Percentiles rank a stretch among this genome's conserved stretches.
Evolutionary conservation across 2,888 invertebrate genomes (phyloP).

Genomic region (Patella ulyssiponensis): DNA sequence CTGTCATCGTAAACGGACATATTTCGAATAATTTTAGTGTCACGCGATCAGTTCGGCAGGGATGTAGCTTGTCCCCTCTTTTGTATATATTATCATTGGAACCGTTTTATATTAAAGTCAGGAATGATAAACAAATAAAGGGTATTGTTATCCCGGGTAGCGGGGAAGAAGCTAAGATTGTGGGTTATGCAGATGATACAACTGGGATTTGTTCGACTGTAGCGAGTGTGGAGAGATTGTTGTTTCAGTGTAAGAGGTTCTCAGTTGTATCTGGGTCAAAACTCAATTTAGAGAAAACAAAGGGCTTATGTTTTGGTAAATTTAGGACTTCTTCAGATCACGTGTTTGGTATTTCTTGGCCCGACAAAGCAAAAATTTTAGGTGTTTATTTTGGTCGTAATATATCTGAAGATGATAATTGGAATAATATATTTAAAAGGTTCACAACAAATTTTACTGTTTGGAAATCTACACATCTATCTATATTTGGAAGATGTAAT

Average conservation of each 20-base stretch:
- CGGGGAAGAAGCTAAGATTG: slow-evolving; percentile 4
- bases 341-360: slow-evolving; percentile 32
- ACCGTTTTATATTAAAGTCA: neutral
- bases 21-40: slow-evolving; percentile 25
- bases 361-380: slow-evolving; percentile 35
- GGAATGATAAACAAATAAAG: neutral
- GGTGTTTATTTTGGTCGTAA: slow-evolving; percentile 36
- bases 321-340: slow-evolving; percentile 19
- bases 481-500: slow-evolving; percentile 6
- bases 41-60: neutral
- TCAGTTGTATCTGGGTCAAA: slow-evolving; percentile 21
- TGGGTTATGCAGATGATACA: slow-evolving; percentile 6
- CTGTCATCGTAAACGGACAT: slow-evolving; percentile 39
- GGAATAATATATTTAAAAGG: slow-evolving; percentile 29
- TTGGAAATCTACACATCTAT: slow-evolving; percentile 16
- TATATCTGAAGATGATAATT: slow-evolving; percentile 31
- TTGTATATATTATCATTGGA: neutral
- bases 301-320: slow-evolving; percentile 13
- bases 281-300: slow-evolving; percentile 23
- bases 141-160: neutral
- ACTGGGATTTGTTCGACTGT: neutral
- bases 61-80: neutral
- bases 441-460: slow-evolving; percentile 29
- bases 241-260: slow-evolving; percentile 6
- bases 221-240: neutral